Evolutionary conservation across 2,113 vertebrate species (phyloP).

Genomic region (Athene noctua): DNA sequence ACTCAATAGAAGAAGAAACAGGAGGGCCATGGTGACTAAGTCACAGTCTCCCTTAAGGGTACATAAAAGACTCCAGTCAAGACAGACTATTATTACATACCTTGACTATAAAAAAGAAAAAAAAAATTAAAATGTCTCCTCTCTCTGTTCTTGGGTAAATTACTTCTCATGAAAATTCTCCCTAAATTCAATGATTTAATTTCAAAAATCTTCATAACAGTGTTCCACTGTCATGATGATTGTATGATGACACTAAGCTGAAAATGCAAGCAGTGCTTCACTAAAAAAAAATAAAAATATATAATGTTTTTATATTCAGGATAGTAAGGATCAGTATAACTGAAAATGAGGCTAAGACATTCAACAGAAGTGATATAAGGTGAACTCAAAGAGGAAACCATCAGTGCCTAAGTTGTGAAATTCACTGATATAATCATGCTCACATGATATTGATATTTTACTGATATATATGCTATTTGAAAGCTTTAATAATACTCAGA

Average conservation of each 20-base stretch:
- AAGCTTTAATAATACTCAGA: not conserved
- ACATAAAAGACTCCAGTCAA: not conserved
- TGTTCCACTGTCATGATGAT: not conserved
- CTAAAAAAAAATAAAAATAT: not conserved
- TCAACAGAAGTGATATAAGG: not conserved
- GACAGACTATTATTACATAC: not conserved
- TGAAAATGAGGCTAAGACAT: not conserved
- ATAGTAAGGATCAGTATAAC: not conserved
- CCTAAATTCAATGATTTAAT: not conserved
- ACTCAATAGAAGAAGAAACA: not conserved
- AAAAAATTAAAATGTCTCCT: fast-evolving
- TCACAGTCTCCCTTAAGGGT: not conserved
- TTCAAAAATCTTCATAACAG: not conserved
- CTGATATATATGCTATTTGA: not conserved
- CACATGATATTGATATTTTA: not conserved
- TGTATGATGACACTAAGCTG: not conserved
- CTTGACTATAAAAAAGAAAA: not conserved
- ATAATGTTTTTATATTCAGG: not conserved
- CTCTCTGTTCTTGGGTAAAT: not conserved
- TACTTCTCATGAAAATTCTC: not conserved
- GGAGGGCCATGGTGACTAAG: not conserved
- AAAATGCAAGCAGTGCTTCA: not conserved
- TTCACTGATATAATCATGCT: not conserved
- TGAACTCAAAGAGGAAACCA: not conserved
- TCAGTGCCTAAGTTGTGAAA: not conserved